A percentile compares a stretch with the other conserved stretches of the same genome.
phyloP scores from a whole-genome alignment of 2,113 vertebrate species.

The Gallinago jamesoni region DNA sequence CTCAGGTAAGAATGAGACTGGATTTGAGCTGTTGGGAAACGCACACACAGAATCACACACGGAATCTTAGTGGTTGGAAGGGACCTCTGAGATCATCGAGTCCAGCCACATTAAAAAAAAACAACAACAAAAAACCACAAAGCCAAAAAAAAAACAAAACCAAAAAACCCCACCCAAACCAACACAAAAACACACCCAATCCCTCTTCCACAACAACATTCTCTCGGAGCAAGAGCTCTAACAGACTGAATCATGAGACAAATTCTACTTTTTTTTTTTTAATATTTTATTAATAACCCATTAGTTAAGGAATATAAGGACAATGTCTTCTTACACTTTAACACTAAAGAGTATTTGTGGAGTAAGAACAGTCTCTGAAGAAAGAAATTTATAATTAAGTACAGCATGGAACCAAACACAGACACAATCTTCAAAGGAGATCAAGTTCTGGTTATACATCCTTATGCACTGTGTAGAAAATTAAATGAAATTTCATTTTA shows the following conservation, averaged over 20 bases:
- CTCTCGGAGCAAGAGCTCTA: background rate
- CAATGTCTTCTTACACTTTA: slow-evolving; percentile 69
- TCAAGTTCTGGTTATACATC: slow-evolving; percentile 58
- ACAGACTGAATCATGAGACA: background rate
- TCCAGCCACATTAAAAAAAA: no score
- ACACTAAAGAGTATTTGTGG: slow-evolving; percentile 75
- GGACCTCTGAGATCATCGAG: no score
- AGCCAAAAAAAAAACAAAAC: no score
- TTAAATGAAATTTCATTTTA: slow-evolving; percentile 35
- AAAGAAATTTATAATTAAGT: slow-evolving; percentile 69
- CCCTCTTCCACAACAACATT: background rate
- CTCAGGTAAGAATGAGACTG: background rate
- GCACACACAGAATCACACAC: no score
- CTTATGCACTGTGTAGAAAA: slow-evolving; percentile 62
- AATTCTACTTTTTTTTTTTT: background rate
- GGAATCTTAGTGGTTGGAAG: no score
- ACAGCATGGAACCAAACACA: slow-evolving; percentile 68
- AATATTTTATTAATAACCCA: slow-evolving; percentile 77
- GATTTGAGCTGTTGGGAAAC: background rate
- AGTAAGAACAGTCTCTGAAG: slow-evolving; percentile 59
- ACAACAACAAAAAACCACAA: no score
- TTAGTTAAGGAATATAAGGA: slow-evolving; percentile 75
- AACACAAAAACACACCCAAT: background rate
- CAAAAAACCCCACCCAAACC: no score
- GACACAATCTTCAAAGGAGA: slow-evolving; percentile 66